Evolutionary conservation across 2,113 vertebrate genomes (phyloP).

Genomic region (Bufo bufo): DNA sequence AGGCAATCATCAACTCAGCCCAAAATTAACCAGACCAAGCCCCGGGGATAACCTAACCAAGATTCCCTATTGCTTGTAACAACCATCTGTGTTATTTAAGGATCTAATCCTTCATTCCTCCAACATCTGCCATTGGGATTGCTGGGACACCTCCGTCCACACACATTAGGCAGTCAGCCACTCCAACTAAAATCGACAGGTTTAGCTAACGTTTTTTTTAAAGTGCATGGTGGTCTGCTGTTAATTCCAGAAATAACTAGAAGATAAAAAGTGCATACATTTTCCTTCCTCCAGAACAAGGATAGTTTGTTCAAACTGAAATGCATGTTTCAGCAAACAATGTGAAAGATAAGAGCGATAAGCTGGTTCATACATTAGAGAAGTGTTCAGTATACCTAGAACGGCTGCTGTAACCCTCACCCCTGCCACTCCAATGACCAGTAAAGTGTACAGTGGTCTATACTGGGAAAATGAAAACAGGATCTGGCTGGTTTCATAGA

Average conservation of each 20-base stretch:
- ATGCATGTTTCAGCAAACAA: conserved; percentile 22
- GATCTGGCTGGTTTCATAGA: conserved; percentile 24
- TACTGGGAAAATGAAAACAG: conserved; percentile 23
- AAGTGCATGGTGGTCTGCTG: not conserved
- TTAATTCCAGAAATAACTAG: not conserved
- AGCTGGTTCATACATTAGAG: conserved; percentile 38
- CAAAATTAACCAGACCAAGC: no score
- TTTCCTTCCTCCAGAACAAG: conserved; percentile 19
- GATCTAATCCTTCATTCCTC: no score
- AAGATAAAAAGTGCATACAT: not conserved
- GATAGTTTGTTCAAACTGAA: conserved; percentile 16
- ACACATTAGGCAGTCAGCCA: no score
- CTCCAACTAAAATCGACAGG: no score
- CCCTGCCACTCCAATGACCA: conserved; percentile 31
- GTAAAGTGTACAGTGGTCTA: conserved; percentile 30
- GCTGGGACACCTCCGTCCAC: no score
- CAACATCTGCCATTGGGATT: no score
- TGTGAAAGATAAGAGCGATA: conserved; percentile 4
- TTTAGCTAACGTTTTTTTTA: no score
- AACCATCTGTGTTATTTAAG: no score
- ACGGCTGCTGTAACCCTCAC: conserved; percentile 42
- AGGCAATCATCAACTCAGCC: no score
- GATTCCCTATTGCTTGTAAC: no score
- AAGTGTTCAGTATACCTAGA: conserved; percentile 37
- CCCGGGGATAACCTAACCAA: no score